Evolutionary conservation across 2,888 invertebrate genomes (phyloP).

Genomic region (Mesopsocus fuscifrons): DNA sequence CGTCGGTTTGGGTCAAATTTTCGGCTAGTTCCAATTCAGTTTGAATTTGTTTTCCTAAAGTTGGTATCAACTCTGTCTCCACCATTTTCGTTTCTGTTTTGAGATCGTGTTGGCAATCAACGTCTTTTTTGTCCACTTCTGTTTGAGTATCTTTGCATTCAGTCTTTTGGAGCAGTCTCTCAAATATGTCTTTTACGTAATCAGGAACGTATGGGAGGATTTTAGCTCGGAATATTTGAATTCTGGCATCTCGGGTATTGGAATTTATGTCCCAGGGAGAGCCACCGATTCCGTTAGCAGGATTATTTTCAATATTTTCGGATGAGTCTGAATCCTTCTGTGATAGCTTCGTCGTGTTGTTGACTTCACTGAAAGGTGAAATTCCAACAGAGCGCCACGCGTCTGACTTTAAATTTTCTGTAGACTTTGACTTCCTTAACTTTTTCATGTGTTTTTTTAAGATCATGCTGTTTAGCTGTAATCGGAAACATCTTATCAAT

Average conservation of each 20-base stretch:
- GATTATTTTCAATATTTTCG: too few species aligned
- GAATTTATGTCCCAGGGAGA: background rate
- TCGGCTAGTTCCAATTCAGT: background rate
- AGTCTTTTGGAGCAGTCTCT: slow-evolving; percentile 3
- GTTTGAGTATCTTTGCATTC: slow-evolving; percentile 5
- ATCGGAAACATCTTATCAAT: too few species aligned
- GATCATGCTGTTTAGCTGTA: slow-evolving; percentile 2
- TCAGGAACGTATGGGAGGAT: slow-evolving; percentile 1
- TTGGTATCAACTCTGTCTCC: background rate
- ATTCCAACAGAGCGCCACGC: background rate
- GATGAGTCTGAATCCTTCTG: too few species aligned
- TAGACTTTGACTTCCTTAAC: background rate
- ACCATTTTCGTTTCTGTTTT: background rate
- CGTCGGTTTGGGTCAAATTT: background rate
- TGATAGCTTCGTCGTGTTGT: too few species aligned
- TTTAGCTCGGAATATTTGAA: background rate
- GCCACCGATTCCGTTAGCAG: too few species aligned
- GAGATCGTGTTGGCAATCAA: background rate
- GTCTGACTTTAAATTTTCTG: background rate
- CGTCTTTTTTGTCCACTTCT: slow-evolving; percentile 1
- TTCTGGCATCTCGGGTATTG: background rate
- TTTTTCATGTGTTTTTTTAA: slow-evolving; percentile 3
- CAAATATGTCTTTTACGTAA: background rate
- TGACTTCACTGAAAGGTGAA: too few species aligned
- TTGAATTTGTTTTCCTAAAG: background rate